Evolutionary conservation across 1,140 invertebrate species (phyloP), one percentile per base, ranked within the genome.

Genomic region (Drosophila arawakana): DNA sequence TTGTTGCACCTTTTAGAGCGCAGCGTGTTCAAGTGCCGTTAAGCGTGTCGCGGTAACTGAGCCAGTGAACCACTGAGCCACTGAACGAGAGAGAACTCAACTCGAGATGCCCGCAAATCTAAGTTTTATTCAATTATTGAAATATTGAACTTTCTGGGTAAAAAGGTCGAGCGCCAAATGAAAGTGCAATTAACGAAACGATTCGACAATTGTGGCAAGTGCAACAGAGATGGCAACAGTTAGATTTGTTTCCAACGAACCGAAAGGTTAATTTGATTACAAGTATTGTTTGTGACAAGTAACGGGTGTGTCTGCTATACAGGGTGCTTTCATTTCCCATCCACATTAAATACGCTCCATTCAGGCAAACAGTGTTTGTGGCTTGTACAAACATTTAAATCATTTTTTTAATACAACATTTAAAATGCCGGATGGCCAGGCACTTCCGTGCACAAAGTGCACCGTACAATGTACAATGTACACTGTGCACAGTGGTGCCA

Each of bases 211-310:
- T 76, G 55, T 39, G 58, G 47, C 72, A 69, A 74, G 59, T 54
- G 62, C 58, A 55, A 74, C 57, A 62, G 72, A 69, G 72, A 74
- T 34, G 15, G 34, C 30, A 2, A 10, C 25, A 73, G 7, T 9
- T 11, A 30, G 49, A 44, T 43, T 43, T 65, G 25, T 55, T n/a
- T 30, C 47, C 10, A 25, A 30, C 30, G 30, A 21, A 47, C 63
- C 59, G 25, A 84, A 61, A 84, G 83, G 83, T 88, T 84, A 88
- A 88, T 88, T 88, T 67, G 88, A 88, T 88, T 88, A 84, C 66
- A 62, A 37, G 43, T 18, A 57, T 39, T 15, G 15, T 21, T 2
- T 5, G 15, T 49, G 18, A 58, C 21, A 34, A 21, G 47, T 69
- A 75, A 59, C 13, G 73, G 73, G 73, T 75, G 73, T 59, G 52